phyloP scores from a whole-genome alignment of 2,888 invertebrate species.

The Thymelicus sylvestris region DNA sequence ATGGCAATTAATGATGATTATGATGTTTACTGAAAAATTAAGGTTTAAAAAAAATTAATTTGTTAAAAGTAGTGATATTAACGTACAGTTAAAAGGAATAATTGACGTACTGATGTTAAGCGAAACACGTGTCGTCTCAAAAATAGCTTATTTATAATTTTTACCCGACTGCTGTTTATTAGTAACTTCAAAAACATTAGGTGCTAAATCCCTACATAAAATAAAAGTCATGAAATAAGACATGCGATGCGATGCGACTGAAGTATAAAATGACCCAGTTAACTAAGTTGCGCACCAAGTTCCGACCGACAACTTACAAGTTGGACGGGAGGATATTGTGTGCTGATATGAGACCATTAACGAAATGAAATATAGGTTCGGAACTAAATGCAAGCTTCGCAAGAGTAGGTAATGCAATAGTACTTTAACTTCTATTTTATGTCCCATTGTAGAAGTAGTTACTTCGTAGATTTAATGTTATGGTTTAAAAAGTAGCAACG shows the following conservation, averaged over 20 bases:
- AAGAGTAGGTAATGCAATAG: background rate
- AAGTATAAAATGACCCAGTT: constrained; percentile 34
- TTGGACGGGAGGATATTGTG: constrained; percentile 31
- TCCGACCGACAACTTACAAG: constrained; percentile 11
- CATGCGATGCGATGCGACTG: constrained; percentile 5
- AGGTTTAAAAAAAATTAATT: too few relatives aligned
- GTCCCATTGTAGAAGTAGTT: background rate
- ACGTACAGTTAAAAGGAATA: too few relatives aligned
- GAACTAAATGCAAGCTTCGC: background rate
- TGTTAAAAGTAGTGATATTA: too few relatives aligned
- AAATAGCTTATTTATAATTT: too few relatives aligned
- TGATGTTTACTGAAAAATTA: too few relatives aligned
- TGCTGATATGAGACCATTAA: constrained; percentile 20
- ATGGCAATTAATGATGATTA: too few relatives aligned
- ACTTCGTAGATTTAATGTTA: too few relatives aligned
- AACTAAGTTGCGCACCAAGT: constrained; percentile 23
- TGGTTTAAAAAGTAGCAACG: too few relatives aligned
- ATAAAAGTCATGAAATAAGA: background rate
- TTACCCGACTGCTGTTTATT: too few relatives aligned
- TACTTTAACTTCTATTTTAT: background rate
- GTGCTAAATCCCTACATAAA: background rate
- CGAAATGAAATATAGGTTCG: constrained; percentile 15
- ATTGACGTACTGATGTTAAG: too few relatives aligned
- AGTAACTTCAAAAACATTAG: too few relatives aligned
- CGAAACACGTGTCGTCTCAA: too few relatives aligned